Evolutionary conservation across 2,113 vertebrate species (phyloP).

Genomic region (Galeopterus variegatus): DNA sequence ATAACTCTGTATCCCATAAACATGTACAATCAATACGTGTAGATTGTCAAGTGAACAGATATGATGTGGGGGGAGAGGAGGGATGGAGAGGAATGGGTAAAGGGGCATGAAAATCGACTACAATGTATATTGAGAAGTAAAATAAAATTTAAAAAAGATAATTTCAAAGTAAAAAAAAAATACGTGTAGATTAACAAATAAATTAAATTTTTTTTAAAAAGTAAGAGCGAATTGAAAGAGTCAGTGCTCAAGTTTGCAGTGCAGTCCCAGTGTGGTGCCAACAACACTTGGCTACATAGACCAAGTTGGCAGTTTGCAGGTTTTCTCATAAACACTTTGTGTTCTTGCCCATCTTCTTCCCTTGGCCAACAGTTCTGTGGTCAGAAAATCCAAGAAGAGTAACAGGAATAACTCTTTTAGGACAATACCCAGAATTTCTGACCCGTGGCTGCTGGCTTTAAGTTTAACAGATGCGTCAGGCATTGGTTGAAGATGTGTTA

Average conservation of each 20-base stretch:
- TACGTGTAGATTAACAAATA: too few relatives aligned
- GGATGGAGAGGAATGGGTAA: too few relatives aligned
- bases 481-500: background rate
- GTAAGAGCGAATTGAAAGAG: background rate
- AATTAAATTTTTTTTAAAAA: too few relatives aligned
- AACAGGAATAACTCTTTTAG: background rate
- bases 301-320: background rate
- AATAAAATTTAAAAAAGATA: too few relatives aligned
- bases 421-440: background rate
- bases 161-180: too few relatives aligned
- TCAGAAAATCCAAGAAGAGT: background rate
- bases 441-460: background rate
- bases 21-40: too few relatives aligned
- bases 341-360: background rate
- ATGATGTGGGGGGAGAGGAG: too few relatives aligned
- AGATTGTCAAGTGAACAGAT: too few relatives aligned
- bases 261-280: rapidly evolving
- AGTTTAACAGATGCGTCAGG: rapidly evolving
- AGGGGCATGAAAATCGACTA: too few relatives aligned
- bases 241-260: too few relatives aligned
- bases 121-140: too few relatives aligned
- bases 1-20: too few relatives aligned
- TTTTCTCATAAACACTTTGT: background rate
- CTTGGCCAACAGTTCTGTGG: background rate
- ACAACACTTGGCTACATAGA: background rate